Conservation (phyloP, 2,888 invertebrate species). For the Acleris sparsana region DNA sequence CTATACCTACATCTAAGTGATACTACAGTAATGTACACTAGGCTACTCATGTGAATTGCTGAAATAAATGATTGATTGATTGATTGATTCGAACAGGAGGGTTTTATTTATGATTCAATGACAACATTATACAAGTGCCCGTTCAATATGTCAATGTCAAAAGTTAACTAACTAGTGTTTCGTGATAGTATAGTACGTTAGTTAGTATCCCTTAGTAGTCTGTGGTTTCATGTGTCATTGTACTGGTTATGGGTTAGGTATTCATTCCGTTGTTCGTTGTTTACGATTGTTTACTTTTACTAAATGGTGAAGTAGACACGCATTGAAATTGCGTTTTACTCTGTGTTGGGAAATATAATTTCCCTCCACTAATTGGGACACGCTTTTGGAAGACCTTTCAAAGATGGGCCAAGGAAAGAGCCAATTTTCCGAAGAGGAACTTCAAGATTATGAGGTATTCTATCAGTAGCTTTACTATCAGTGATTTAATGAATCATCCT, state of each 20-base stretch:
- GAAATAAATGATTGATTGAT: too few relatives aligned
- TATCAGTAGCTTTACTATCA: not conserved
- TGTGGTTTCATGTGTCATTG: too few relatives aligned
- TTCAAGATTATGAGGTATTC: constrained; percentile 94
- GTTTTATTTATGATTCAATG: not conserved
- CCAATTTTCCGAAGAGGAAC: constrained; percentile 93
- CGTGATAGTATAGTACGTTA: too few relatives aligned
- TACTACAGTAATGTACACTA: too few relatives aligned
- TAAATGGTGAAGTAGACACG: not conserved
- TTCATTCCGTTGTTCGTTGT: not conserved
- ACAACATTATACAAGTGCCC: constrained; percentile 3
- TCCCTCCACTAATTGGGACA: not conserved
- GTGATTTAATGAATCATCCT: constrained; percentile 18
- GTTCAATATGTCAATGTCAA: constrained; percentile 9
- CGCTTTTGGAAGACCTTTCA: not conserved
- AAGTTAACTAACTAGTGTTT: too few relatives aligned
- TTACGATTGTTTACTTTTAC: constrained; percentile 17
- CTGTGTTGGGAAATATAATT: constrained; percentile 4
- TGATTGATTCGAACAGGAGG: too few relatives aligned
- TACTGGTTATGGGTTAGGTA: too few relatives aligned
- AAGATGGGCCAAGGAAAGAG: constrained; percentile 92
- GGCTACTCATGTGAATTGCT: too few relatives aligned
- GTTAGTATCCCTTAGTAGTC: too few relatives aligned
- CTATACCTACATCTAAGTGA: too few relatives aligned
- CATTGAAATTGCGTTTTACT: not conserved